Evolutionary conservation across 2,113 vertebrate species (phyloP), one percentile per base, ranked within the genome.

Genomic region (Callorhinus ursinus): DNA sequence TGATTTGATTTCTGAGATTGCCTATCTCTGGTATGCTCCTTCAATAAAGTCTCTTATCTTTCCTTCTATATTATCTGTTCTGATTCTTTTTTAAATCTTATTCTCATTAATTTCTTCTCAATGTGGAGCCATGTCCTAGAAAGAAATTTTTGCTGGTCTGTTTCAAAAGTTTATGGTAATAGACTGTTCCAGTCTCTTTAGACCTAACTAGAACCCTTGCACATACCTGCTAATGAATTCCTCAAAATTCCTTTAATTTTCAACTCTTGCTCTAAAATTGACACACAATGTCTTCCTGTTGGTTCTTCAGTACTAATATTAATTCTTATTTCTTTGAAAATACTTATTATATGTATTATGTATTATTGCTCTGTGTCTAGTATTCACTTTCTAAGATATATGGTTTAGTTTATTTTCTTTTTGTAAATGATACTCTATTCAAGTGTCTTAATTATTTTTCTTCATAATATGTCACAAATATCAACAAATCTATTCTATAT

Each of bases 301-400:
- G 5, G 24, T 15, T 77, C 13, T 69, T 42, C 26, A 11, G 5
- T 53, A 9, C 11, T 74, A 79, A 33, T 72, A 28, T 39, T 42
- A 94, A 80, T 53, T 15, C 42, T 53, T 79, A 74, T 94, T 74
- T 87, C 7, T 93, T 85, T 90, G 42, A 74, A 81, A 69, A 65
- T 81, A 65, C 49, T 36, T 65, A 63, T 61, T 39, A 63, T 61
- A 69, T 80, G 59, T 31, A 51, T 57, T 57, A 69, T 82, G 18
- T 2, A 28, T 77, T 57, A 83, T 28, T 89, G 19, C 26, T 92
- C 19, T 77, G 12, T 53, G 39, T 79, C 59, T 79, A 59, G 26
- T 7, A 71, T 71, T 93, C 22, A 33, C 76, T 63, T 93, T 88
- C 88, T 7, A 26, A 79, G 9, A 59, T 24, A 74, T 13, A 88